phyloP scores from a whole-genome alignment of 2,888 invertebrate species.

The Drosophila cognata region DNA sequence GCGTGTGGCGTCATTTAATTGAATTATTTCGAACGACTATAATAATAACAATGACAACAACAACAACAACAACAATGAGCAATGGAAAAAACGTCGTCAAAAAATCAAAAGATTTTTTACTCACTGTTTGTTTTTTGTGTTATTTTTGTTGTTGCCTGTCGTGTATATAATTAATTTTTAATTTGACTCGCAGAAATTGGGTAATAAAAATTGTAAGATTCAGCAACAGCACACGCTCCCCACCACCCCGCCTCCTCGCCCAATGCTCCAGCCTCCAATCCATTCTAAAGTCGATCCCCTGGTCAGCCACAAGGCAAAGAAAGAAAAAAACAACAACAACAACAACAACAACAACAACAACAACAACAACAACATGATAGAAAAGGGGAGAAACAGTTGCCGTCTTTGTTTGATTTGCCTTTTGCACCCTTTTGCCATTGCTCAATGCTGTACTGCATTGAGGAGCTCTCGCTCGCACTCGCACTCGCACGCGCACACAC shows the following conservation, averaged over 20 bases:
- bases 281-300: constrained; percentile 19
- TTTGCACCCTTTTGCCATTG: constrained; percentile 51
- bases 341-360: background rate
- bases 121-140: constrained; percentile 38
- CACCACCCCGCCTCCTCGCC: background rate
- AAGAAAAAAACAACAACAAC: background rate
- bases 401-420: constrained; percentile 57
- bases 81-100: constrained; percentile 57
- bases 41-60: constrained; percentile 51
- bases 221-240: constrained; percentile 48
- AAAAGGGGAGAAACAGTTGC: constrained; percentile 28
- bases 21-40: constrained; percentile 74
- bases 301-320: constrained; percentile 53
- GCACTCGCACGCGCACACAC: background rate
- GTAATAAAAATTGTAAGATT: constrained; percentile 77
- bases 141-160: constrained; percentile 41
- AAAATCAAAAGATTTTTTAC: constrained; percentile 72
- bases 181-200: constrained; percentile 75
- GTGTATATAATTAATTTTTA: constrained; percentile 76
- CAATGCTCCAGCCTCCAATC: constrained; percentile 1
- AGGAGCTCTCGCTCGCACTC: constrained; percentile 8
- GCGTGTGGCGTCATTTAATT: constrained; percentile 76
- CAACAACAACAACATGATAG: background rate
- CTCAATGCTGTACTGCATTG: constrained; percentile 15
- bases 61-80: constrained; percentile 34